Base-by-base conservation (phyloP, 2,797 vertebrate genomes). In the Sebastiscus tertius region DNA sequence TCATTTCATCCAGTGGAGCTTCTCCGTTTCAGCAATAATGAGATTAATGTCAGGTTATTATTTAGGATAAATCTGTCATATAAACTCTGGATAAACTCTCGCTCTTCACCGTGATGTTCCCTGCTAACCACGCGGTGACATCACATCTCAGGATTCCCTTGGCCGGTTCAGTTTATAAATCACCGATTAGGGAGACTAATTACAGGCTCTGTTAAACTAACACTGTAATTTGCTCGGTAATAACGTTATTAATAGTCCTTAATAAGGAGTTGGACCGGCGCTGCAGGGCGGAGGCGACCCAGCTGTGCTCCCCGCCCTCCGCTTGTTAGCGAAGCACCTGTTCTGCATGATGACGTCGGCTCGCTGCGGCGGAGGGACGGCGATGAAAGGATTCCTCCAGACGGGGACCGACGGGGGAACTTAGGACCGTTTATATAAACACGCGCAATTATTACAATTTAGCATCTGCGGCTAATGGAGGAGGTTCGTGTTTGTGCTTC, bases 141-240 rank as follows among this genome's bases (percentile, higher is more conserved):
- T 92, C 87, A 88, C 63, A n/a, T 58, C 65, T 52, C n/a, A 74
- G 77, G 75, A 68, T 84, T 79, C 68, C 83, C 76, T 86, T 22
- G 65, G 22, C 73, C 36, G n/a, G 2, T 36, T 66, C 65, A n/a
- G 42, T 8, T 74, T 33, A 68, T 86, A 82, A 87, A 86, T 87
- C 79, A 85, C 18, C 2, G 60, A 88, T 89, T 80, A 84, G 55
- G 31, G n/a, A 70, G 78, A 66, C 22, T 85, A 87, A 90, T 88
- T 87, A 88, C 84, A 74, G 83, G 59, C 79, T 79, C 62, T 46
- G 63, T 89, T 85, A 82, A 82, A 84, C 83, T 88, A 91, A 85
- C 82, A 60, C 59, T 29, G 11, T 78, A 65, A 73, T 82, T 63
- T 56, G 68, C 55, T 65, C 67, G 49, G 24, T 80, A 80, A 79